Conservation (phyloP, 2,113 vertebrate species). For the Nibea coibor region DNA sequence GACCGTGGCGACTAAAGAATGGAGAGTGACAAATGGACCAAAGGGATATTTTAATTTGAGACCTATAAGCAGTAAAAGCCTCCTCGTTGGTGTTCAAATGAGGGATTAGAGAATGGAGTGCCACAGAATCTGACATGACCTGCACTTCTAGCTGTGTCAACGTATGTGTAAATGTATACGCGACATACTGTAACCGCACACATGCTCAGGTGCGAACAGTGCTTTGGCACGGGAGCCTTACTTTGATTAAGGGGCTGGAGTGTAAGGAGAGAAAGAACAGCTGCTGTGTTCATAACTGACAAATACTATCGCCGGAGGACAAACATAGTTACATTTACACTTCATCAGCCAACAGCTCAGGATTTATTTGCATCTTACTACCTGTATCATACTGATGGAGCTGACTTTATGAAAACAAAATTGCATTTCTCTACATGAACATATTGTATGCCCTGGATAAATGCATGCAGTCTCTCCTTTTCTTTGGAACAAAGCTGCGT, state of each 20-base stretch:
- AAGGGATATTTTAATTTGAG: conserved; percentile 61
- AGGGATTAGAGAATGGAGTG: conserved; percentile 27
- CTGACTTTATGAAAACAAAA: conserved; percentile 25
- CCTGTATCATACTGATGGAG: conserved; percentile 32
- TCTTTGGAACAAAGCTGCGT: conserved; percentile 27
- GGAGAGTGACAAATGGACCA: conserved; percentile 64
- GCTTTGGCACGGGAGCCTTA: conserved; percentile 1
- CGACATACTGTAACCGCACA: neutral
- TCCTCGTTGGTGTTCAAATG: conserved; percentile 36
- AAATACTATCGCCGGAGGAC: conserved; percentile 28
- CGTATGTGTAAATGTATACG: neutral
- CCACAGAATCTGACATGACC: conserved; percentile 5
- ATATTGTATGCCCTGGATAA: conserved; percentile 9
- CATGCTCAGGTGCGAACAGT: conserved; percentile 1
- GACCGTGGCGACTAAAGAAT: conserved; percentile 29
- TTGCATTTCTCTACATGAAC: conserved; percentile 20
- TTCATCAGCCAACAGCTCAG: conserved; percentile 22
- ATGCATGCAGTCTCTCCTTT: conserved; percentile 26
- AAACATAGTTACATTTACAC: conserved; percentile 25
- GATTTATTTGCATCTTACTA: conserved; percentile 50
- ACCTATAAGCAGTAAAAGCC: conserved; percentile 53
- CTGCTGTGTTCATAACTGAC: conserved; percentile 27
- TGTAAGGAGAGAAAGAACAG: conserved; percentile 3
- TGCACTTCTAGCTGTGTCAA: neutral
- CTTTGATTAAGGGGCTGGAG: neutral